phyloP scores from a whole-genome alignment of 2,113 vertebrate genomes.

The Perca flavescens region DNA sequence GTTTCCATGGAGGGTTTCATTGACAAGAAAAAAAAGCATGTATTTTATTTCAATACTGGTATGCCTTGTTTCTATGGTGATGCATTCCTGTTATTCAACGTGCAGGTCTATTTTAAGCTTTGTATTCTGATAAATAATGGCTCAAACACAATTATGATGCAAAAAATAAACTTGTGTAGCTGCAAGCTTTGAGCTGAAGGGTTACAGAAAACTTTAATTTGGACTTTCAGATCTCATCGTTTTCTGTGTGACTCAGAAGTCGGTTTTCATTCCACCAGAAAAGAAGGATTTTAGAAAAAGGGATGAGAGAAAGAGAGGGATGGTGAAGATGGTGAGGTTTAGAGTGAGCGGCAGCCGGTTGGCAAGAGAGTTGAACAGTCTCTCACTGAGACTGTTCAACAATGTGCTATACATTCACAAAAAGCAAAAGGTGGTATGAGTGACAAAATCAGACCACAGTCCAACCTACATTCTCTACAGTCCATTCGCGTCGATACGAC shows the following conservation, averaged over 20 bases:
- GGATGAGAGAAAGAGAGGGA: background rate
- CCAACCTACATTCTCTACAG: no score
- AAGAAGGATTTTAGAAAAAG: background rate
- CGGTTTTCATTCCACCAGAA: background rate
- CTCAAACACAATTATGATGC: background rate
- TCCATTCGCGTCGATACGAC: no score
- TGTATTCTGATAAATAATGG: constrained; percentile 1
- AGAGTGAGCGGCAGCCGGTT: background rate
- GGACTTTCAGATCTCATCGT: background rate
- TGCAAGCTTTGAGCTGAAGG: background rate
- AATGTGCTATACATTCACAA: no score
- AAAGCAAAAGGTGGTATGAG: no score
- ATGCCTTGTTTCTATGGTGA: constrained; percentile 54
- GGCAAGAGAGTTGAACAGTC: background rate
- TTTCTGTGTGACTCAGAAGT: background rate
- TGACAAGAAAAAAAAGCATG: background rate
- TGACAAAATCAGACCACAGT: no score
- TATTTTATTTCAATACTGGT: background rate
- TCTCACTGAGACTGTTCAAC: no score
- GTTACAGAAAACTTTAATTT: background rate
- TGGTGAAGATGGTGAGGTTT: background rate
- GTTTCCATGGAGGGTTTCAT: background rate
- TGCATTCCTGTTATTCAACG: background rate
- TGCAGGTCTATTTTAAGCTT: constrained; percentile 28
- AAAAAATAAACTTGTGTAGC: background rate